Percentiles rank a stretch among this genome's conserved stretches.
Evolutionary conservation across 2,113 vertebrate genomes (phyloP).

Genomic region (Sardina pilchardus): DNA sequence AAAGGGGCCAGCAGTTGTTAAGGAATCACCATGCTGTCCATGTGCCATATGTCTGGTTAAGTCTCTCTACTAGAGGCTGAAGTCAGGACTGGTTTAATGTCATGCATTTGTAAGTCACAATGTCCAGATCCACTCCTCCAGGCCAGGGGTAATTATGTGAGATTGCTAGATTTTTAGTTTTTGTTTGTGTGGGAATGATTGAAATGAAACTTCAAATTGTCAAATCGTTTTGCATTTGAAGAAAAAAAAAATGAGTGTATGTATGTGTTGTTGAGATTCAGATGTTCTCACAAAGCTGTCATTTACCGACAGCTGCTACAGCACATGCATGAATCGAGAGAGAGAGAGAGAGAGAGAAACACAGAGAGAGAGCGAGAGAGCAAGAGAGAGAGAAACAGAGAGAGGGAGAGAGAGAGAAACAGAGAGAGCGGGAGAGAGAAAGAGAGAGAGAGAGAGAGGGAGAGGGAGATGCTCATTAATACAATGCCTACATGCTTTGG

Average conservation of each 20-base stretch:
- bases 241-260: not conserved
- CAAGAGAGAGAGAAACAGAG: not conserved
- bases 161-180: not conserved
- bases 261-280: not conserved
- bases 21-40: not conserved
- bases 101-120: not conserved
- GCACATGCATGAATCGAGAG: not conserved
- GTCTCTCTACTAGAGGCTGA: not conserved
- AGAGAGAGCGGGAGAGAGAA: not conserved
- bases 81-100: not conserved
- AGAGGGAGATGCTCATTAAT: constrained; percentile 6
- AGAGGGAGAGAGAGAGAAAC: not conserved
- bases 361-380: not conserved
- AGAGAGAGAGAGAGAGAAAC: constrained; percentile 6
- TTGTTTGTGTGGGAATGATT: not conserved
- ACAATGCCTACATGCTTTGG: constrained; percentile 16
- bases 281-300: not conserved
- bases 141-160: not conserved
- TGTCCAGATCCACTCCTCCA: not conserved
- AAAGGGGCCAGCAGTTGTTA: not conserved
- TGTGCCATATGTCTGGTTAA: not conserved
- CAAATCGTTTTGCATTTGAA: not conserved
- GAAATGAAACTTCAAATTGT: not conserved
- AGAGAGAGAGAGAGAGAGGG: not conserved
- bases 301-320: not conserved